A percentile compares a stretch with the other conserved stretches of the same genome.
Conservation (phyloP, 2,797 vertebrate genomes). For the Gouania willdenowi region DNA sequence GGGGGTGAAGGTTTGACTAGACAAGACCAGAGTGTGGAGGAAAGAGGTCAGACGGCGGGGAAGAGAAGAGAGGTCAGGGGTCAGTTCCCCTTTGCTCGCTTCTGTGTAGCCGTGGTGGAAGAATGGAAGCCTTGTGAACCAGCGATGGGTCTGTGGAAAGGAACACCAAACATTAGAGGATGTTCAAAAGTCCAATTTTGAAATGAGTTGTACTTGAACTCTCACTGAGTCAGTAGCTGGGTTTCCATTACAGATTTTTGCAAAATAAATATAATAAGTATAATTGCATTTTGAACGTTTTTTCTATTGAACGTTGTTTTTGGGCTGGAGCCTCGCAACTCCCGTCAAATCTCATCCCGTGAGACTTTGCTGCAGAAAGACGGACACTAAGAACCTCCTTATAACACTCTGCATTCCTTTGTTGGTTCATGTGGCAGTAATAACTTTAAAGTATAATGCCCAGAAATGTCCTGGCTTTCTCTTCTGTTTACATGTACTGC, state of each 20-base stretch:
- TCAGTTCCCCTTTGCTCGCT: conserved; percentile 37
- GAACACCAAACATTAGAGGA: conserved; percentile 1
- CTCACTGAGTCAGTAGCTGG: not conserved
- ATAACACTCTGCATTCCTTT: no score
- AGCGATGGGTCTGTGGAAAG: conserved; percentile 16
- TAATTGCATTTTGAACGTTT: no score
- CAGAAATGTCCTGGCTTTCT: no score
- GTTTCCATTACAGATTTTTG: not conserved
- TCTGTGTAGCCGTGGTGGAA: conserved; percentile 47
- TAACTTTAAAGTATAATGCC: no score
- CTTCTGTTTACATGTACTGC: no score
- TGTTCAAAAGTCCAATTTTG: conserved; percentile 1
- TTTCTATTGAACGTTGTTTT: no score
- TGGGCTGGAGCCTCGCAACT: no score
- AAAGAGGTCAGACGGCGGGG: conserved; percentile 17
- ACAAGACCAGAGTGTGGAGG: conserved; percentile 9
- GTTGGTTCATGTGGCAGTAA: no score
- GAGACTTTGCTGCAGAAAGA: no score
- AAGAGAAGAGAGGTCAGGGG: conserved; percentile 52
- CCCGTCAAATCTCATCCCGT: no score
- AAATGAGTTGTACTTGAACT: not conserved
- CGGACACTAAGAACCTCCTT: no score
- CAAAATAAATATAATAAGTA: no score
- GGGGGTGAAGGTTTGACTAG: not conserved
- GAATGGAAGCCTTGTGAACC: conserved; percentile 52